phyloP scores from a whole-genome alignment of 2,888 invertebrate species.

The Nymphalis polychloros region DNA sequence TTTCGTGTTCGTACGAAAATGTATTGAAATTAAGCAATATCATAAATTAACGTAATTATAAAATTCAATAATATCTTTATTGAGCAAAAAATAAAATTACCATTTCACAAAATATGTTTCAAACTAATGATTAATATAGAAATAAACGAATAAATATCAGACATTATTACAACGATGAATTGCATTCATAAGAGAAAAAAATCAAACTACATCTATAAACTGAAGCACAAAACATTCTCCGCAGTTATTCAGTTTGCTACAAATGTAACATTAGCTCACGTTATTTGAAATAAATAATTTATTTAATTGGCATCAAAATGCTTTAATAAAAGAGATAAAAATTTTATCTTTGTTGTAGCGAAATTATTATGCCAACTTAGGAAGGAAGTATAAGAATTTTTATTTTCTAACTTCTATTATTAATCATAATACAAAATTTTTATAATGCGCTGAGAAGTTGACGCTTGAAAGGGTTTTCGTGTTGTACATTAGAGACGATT shows the following conservation, averaged over 20 bases:
- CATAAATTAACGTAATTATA: too few species aligned
- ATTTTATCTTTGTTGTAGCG: background rate
- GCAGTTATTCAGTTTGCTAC: constrained; percentile 15
- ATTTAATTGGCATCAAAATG: too few species aligned
- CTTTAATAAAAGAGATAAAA: too few species aligned
- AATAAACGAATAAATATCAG: too few species aligned
- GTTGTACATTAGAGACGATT: constrained; percentile 19
- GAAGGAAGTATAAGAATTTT: background rate
- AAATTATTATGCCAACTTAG: background rate
- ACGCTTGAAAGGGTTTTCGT: constrained; percentile 35
- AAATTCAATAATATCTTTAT: too few species aligned
- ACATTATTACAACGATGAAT: background rate
- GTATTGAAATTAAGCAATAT: too few species aligned
- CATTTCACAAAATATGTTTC: too few species aligned
- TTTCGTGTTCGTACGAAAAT: too few species aligned
- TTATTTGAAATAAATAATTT: background rate
- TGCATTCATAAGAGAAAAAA: background rate
- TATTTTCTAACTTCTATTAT: constrained; percentile 8
- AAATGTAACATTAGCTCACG: background rate
- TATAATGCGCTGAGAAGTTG: constrained; percentile 13
- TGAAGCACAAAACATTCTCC: constrained; percentile 1
- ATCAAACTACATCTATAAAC: constrained; percentile 1
- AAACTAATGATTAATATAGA: too few species aligned
- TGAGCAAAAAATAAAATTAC: too few species aligned
- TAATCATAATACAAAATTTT: constrained; percentile 28